Evolutionary conservation across 2,113 vertebrate species (phyloP).

Genomic region (Labeo rohita): DNA sequence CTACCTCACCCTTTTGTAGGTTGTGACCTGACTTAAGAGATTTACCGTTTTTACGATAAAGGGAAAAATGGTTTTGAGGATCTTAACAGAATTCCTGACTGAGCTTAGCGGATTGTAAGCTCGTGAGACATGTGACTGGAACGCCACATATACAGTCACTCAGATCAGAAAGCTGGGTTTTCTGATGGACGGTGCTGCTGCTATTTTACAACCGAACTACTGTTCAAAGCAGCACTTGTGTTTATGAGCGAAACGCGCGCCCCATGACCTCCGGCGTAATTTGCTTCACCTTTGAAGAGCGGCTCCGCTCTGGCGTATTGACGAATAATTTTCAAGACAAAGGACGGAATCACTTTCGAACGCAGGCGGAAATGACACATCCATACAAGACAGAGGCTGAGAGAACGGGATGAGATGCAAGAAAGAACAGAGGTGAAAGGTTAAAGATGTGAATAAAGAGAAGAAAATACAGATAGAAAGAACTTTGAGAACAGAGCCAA

Average conservation of each 20-base stretch:
- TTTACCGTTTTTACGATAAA: slow-evolving; percentile 37
- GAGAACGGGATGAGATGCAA: slow-evolving; percentile 60
- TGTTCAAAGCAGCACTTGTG: not conserved
- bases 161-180: slow-evolving; percentile 1
- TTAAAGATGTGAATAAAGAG: slow-evolving; percentile 8
- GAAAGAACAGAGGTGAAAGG: slow-evolving; percentile 30
- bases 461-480: slow-evolving; percentile 39
- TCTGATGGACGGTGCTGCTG: not conserved
- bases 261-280: not conserved
- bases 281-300: slow-evolving; percentile 18
- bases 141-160: slow-evolving; percentile 51
- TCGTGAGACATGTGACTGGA: slow-evolving; percentile 38
- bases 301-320: not conserved
- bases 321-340: slow-evolving; percentile 49
- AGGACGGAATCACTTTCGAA: slow-evolving; percentile 64
- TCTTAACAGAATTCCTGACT: slow-evolving; percentile 51
- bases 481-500: slow-evolving; percentile 21
- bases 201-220: not conserved
- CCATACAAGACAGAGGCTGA: slow-evolving; percentile 53
- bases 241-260: slow-evolving; percentile 10
- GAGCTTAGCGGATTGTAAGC: slow-evolving; percentile 31
- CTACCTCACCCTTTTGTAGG: slow-evolving; percentile 1
- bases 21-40: slow-evolving; percentile 42
- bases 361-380: slow-evolving; percentile 57
- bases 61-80: not conserved